phyloP scores from a whole-genome alignment of 2,113 vertebrate genomes.

The Rhynchomys soricoides region DNA sequence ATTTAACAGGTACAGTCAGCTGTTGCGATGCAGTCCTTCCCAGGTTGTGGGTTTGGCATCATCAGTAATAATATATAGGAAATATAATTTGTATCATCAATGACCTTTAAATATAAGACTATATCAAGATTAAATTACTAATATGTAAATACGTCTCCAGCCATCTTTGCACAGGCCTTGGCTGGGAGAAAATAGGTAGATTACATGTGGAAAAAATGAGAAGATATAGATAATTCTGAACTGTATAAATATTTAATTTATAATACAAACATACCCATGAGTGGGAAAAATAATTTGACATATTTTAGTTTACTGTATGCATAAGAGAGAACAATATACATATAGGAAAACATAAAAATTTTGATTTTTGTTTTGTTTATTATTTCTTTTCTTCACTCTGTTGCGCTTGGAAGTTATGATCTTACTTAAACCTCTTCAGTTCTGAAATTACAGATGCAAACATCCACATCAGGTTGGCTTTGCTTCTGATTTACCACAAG shows the following conservation, averaged over 20 bases:
- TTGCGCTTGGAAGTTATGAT: background rate
- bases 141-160: constrained; percentile 18
- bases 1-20: constrained; percentile 8
- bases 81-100: background rate
- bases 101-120: constrained; percentile 4
- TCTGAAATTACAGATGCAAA: background rate
- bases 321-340: background rate
- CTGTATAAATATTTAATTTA: constrained; percentile 38
- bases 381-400: background rate
- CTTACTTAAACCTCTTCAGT: background rate
- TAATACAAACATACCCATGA: background rate
- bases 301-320: background rate
- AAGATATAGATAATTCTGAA: constrained; percentile 6
- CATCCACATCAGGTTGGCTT: background rate
- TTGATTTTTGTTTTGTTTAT: background rate
- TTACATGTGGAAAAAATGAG: background rate
- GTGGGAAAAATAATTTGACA: background rate
- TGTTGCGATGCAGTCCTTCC: background rate
- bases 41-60: background rate
- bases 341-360: background rate
- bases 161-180: background rate
- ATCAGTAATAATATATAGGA: background rate
- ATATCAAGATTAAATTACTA: background rate
- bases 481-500: background rate
- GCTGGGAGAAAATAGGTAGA: background rate